Percentiles rank a stretch among this genome's conserved stretches.
Evolutionary conservation across 1,140 invertebrate species (phyloP).

Genomic region (Pararge aegeria): DNA sequence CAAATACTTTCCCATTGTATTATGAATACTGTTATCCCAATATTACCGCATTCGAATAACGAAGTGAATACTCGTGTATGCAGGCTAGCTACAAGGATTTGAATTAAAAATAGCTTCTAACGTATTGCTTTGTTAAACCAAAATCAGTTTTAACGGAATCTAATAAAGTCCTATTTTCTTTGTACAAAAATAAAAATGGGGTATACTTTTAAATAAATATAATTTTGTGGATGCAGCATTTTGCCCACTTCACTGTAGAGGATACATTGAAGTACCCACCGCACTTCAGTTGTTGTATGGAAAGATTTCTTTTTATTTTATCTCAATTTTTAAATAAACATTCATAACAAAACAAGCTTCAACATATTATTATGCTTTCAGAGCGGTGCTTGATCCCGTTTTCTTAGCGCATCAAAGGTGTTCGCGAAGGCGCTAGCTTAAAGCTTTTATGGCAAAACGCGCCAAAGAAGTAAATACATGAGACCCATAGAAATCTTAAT

Average conservation of each 20-base stretch:
- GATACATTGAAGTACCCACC: slow-evolving; percentile 52
- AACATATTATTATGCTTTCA: background rate
- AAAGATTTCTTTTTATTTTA: slow-evolving; percentile 20
- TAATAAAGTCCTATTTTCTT: slow-evolving; percentile 25
- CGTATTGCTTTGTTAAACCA: slow-evolving; percentile 12
- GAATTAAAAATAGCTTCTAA: slow-evolving; percentile 46
- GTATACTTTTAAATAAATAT: slow-evolving; percentile 40
- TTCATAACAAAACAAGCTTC: background rate
- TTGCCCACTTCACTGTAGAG: slow-evolving; percentile 51
- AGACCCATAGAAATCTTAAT: no score
- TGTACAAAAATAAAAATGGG: slow-evolving; percentile 11
- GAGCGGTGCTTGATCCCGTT: no score
- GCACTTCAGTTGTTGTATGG: slow-evolving; percentile 44
- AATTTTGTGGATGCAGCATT: slow-evolving; percentile 56
- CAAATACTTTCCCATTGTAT: background rate
- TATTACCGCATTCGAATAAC: slow-evolving; percentile 62
- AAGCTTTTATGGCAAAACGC: no score
- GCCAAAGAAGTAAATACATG: no score
- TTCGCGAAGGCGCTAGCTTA: no score
- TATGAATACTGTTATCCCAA: slow-evolving; percentile 26
- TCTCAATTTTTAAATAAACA: background rate
- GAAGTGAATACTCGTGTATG: slow-evolving; percentile 61
- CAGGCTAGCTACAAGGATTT: slow-evolving; percentile 46
- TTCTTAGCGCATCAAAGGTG: no score
- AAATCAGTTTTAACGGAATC: slow-evolving; percentile 27